Conservation (phyloP, 2,888 invertebrate species). For the Rutpela maculata region DNA sequence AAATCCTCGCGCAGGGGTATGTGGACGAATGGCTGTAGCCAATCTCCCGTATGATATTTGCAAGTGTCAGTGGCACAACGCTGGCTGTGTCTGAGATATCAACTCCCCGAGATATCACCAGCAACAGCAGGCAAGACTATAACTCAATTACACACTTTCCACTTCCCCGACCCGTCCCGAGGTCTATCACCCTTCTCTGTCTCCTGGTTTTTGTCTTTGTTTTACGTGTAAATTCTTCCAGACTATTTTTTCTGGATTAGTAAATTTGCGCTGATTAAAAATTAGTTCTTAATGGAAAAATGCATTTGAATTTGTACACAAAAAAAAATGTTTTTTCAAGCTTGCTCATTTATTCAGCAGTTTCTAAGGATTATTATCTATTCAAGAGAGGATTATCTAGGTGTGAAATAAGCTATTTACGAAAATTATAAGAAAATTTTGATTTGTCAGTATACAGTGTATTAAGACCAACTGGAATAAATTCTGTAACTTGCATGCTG, state of each 20-base stretch:
- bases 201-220: conserved; percentile 1
- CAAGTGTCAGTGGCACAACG: conserved; percentile 51
- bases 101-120: conserved; percentile 65
- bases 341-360: too few relatives aligned
- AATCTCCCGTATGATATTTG: conserved; percentile 47
- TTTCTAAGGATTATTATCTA: too few relatives aligned
- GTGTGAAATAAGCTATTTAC: too few relatives aligned
- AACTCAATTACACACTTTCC: conserved; percentile 72
- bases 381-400: too few relatives aligned
- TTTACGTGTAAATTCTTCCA: conserved; percentile 21
- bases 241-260: conserved; percentile 22
- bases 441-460: too few relatives aligned
- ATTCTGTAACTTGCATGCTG: too few relatives aligned
- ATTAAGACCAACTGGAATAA: too few relatives aligned
- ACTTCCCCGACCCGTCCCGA: conserved; percentile 41
- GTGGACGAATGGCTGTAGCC: conserved; percentile 35
- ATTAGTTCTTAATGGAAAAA: too few relatives aligned
- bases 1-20: conserved; percentile 2
- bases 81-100: conserved; percentile 56
- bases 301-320: too few relatives aligned
- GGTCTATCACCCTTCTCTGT: conserved; percentile 32
- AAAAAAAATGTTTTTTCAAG: too few relatives aligned
- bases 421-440: too few relatives aligned
- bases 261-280: not conserved
- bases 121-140: conserved; percentile 70